phyloP scores from a whole-genome alignment of 2,888 invertebrate genomes.

The Tenthredo notha region DNA sequence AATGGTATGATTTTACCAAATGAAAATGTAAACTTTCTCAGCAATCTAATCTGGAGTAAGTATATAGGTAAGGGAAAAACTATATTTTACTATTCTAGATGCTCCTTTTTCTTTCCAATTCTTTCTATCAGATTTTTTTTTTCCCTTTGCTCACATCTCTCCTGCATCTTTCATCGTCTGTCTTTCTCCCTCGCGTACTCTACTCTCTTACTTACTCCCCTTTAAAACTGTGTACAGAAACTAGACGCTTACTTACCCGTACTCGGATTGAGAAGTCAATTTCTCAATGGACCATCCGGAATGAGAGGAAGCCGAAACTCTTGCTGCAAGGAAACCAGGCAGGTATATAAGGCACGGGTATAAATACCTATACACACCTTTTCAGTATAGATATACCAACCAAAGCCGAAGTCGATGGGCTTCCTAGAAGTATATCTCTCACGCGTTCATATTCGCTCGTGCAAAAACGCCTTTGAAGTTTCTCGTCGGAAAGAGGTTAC shows the following conservation, averaged over 20 bases:
- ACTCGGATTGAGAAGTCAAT: slow-evolving; percentile 56
- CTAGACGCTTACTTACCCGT: slow-evolving; percentile 20
- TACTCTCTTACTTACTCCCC: background rate
- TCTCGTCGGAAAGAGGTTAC: slow-evolving; percentile 57
- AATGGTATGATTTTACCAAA: slow-evolving; percentile 65
- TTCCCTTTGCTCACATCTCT: background rate
- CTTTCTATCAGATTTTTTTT: slow-evolving; percentile 15
- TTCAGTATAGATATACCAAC: background rate
- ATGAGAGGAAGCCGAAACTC: slow-evolving; percentile 54
- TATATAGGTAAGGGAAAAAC: slow-evolving; percentile 28
- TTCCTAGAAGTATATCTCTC: slow-evolving; percentile 22
- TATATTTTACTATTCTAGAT: slow-evolving; percentile 27
- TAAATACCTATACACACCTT: slow-evolving; percentile 2
- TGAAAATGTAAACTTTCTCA: slow-evolving; percentile 48
- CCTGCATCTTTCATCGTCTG: background rate
- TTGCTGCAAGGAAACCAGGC: slow-evolving; percentile 19
- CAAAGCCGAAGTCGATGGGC: background rate
- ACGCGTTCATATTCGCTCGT: slow-evolving; percentile 33
- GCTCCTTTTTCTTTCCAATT: slow-evolving; percentile 29
- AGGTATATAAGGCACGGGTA: background rate
- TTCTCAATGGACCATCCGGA: slow-evolving; percentile 58
- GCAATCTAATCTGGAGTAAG: slow-evolving; percentile 55
- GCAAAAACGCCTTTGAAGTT: slow-evolving; percentile 67
- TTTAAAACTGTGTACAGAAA: slow-evolving; percentile 16
- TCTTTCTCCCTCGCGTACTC: background rate